A percentile compares a stretch with the other conserved stretches of the same genome.
Evolutionary conservation across 2,113 vertebrate genomes (phyloP).

Genomic region (Dermatemys mawii): DNA sequence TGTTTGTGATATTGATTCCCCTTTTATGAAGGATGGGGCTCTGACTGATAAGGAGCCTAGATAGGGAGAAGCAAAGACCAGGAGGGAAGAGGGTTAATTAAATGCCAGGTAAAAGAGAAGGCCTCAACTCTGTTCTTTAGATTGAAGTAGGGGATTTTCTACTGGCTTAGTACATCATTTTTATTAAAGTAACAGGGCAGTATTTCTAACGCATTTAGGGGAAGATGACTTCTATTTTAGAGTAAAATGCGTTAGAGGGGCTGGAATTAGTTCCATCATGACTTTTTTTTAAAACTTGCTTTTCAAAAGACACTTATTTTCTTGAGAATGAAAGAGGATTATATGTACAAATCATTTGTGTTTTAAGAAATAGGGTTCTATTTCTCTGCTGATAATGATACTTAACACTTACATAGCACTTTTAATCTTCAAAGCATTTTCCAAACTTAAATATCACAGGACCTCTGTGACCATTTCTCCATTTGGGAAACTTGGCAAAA

Average conservation of each 20-base stretch:
- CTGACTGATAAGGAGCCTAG: background rate
- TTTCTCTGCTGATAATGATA: constrained; percentile 44
- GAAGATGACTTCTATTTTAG: background rate
- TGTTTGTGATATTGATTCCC: background rate
- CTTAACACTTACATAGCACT: constrained; percentile 35
- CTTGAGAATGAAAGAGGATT: background rate
- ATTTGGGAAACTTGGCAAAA: constrained; percentile 10
- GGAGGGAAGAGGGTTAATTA: background rate
- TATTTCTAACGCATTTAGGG: background rate
- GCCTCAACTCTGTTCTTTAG: background rate
- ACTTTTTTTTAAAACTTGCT: constrained; percentile 20
- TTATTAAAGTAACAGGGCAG: background rate
- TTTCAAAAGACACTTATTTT: constrained; percentile 8
- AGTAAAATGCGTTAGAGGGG: background rate
- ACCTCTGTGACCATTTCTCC: rapidly evolving
- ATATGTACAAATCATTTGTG: background rate
- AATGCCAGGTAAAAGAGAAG: background rate
- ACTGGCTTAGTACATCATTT: background rate
- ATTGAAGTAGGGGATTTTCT: background rate
- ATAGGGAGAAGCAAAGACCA: background rate
- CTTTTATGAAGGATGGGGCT: background rate
- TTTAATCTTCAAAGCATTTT: constrained; percentile 24
- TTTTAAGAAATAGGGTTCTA: background rate
- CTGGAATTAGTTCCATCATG: constrained; percentile 35
- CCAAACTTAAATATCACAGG: constrained; percentile 7